phyloP scores from a whole-genome alignment of 2,113 vertebrate species.

The Scytalopus superciliaris region DNA sequence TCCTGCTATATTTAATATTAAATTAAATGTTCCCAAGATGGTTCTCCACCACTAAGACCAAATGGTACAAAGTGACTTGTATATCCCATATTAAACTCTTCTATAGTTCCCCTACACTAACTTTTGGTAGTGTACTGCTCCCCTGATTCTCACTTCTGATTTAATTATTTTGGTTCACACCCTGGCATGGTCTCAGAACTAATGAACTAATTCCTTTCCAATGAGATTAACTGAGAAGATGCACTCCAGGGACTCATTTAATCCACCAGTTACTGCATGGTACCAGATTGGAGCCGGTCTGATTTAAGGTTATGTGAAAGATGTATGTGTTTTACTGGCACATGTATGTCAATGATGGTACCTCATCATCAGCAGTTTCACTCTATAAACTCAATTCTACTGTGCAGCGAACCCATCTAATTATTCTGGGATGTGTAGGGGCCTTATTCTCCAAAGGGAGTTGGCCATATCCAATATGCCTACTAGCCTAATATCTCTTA shows the following conservation, averaged over 20 bases:
- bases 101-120: neutral
- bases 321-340: neutral
- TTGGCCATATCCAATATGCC: neutral
- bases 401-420: neutral
- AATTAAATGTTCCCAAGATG: neutral
- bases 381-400: neutral
- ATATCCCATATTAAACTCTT: neutral
- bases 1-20: neutral
- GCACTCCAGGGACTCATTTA: neutral
- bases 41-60: neutral
- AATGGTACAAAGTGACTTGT: neutral
- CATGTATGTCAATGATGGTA: rapidly evolving
- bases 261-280: neutral
- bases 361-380: neutral
- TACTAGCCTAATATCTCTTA: neutral
- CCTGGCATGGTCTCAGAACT: neutral
- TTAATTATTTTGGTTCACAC: neutral
- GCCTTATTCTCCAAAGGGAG: neutral
- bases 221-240: neutral
- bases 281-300: neutral
- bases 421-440: neutral
- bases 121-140: neutral
- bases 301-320: neutral
- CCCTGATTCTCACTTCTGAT: neutral
- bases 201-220: neutral